These are phyloP conservation scores for Cyclina sinensis DNA, from an alignment of 1,140 invertebrate species.

Conservation along the genomic window DNA sequence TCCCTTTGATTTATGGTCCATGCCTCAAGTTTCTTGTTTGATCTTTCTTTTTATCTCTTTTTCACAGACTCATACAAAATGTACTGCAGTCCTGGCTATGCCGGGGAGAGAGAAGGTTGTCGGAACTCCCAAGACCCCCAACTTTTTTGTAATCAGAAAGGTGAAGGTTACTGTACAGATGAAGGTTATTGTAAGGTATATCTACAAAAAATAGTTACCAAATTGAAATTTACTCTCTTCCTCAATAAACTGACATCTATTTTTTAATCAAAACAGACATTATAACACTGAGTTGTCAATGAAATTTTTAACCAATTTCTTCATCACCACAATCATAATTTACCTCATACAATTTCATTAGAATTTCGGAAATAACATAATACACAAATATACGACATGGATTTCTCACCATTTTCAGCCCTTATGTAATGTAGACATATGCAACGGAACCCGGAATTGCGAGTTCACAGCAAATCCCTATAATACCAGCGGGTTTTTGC, in stretches of 20 bases:
- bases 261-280: no score
- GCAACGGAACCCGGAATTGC: conserved; percentile 39
- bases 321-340: no score
- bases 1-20: no score
- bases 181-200: conserved; percentile 40
- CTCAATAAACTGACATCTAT: no score
- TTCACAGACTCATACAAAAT: background rate
- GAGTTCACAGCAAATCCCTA: conserved; percentile 31
- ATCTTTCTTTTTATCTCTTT: background rate
- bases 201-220: no score
- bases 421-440: conserved; percentile 20
- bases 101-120: background rate
- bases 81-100: conserved; percentile 8
- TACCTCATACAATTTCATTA: no score
- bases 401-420: background rate
- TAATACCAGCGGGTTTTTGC: background rate
- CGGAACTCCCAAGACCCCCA: background rate
- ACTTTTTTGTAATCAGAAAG: background rate
- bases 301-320: no score
- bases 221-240: no score
- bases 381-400: no score
- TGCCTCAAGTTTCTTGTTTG: no score
- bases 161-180: background rate
- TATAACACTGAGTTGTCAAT: no score
- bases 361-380: no score